Conservation (phyloP, 2,113 vertebrate genomes). For the Osmerus mordax region DNA sequence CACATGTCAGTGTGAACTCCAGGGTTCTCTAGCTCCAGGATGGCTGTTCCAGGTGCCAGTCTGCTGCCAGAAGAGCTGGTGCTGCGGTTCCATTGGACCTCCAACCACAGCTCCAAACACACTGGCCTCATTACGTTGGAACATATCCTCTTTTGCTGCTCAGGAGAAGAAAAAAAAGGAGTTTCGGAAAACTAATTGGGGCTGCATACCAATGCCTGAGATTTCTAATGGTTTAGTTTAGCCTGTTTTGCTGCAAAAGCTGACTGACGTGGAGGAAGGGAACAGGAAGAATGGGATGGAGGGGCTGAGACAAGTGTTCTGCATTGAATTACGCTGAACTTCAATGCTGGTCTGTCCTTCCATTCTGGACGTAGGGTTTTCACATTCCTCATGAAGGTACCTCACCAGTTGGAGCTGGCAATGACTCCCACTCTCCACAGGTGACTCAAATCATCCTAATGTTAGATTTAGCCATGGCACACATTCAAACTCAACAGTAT, state of each 20-base stretch:
- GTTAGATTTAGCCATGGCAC: not conserved
- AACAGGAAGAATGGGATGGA: slow-evolving; percentile 32
- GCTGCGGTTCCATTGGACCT: slow-evolving; percentile 35
- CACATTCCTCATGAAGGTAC: not conserved
- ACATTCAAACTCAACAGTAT: not conserved
- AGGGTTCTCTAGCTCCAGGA: slow-evolving; percentile 38
- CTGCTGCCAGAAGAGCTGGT: slow-evolving; percentile 36
- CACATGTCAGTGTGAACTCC: not conserved
- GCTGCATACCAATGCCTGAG: slow-evolving; percentile 12
- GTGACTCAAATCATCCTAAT: slow-evolving; percentile 1
- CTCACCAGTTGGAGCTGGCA: not conserved
- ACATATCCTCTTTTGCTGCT: slow-evolving; percentile 42
- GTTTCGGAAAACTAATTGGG: slow-evolving; percentile 39
- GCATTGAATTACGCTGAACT: slow-evolving; percentile 32
- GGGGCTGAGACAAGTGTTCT: slow-evolving; percentile 16
- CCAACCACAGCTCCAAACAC: slow-evolving; percentile 47
- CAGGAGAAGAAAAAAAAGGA: slow-evolving; percentile 28
- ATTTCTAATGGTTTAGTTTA: slow-evolving; percentile 36
- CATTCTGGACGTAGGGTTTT: not conserved
- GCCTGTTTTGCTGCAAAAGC: slow-evolving; percentile 24
- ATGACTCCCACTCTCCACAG: not conserved
- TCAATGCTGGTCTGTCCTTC: not conserved
- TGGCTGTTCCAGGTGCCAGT: slow-evolving; percentile 53
- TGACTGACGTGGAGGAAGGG: slow-evolving; percentile 15
- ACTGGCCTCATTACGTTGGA: slow-evolving; percentile 50